These are phyloP conservation scores for Pterocles orientalis DNA, from an alignment of 2,113 vertebrate genomes.

Conservation along the genomic window DNA sequence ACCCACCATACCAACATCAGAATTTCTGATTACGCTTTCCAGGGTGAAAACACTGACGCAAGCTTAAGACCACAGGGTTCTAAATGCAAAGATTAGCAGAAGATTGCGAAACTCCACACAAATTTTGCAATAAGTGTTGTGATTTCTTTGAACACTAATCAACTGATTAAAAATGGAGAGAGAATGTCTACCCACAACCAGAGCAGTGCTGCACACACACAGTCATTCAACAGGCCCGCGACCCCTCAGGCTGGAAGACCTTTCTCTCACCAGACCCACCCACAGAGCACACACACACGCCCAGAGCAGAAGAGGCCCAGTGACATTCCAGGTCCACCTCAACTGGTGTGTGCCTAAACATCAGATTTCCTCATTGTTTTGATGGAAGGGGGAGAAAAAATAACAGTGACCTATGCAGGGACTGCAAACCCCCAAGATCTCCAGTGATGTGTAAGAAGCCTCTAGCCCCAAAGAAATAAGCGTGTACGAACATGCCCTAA, in stretches of 20 bases:
- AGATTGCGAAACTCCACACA: background rate
- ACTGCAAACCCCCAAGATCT: background rate
- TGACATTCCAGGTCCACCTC: background rate
- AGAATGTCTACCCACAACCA: background rate
- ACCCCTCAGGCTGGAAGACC: background rate
- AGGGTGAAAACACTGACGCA: accelerated
- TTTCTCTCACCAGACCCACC: background rate
- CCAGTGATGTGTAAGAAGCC: background rate
- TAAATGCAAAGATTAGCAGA: background rate
- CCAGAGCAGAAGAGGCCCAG: background rate
- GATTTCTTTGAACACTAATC: background rate
- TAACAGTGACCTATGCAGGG: background rate
- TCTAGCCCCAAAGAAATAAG: background rate
- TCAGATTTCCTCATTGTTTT: background rate
- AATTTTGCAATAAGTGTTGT: background rate
- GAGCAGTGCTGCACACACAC: background rate
- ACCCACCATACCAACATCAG: background rate
- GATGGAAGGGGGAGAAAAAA: background rate
- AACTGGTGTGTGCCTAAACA: background rate
- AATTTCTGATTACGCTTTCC: background rate
- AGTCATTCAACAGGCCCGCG: background rate
- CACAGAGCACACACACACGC: accelerated
- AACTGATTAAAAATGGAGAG: background rate
- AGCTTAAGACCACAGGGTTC: background rate
- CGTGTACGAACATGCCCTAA: background rate